A percentile compares a stretch with the other conserved stretches of the same genome.
Conservation (phyloP, 1,140 invertebrate genomes). For the Eubasilissa regina region DNA sequence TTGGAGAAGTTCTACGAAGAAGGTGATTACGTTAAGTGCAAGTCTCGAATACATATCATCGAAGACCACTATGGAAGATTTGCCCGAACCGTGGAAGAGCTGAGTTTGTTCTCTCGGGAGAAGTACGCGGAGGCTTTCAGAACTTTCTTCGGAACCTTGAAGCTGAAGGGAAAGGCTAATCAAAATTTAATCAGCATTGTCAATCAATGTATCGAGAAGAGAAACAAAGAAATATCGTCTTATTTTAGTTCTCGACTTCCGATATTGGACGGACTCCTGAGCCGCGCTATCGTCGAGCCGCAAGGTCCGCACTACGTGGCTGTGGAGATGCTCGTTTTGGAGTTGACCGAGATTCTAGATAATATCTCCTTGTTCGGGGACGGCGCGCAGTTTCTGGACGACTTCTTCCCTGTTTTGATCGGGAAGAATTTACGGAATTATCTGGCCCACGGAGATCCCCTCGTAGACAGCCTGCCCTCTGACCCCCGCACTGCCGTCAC, state of each 20-base stretch:
- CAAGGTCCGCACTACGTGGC: background rate
- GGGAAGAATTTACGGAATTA: constrained; percentile 3
- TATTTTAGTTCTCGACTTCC: background rate
- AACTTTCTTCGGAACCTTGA: background rate
- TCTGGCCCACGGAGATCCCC: background rate
- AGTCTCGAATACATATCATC: background rate
- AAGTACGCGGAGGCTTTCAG: background rate
- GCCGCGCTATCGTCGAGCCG: background rate
- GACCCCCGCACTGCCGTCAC: background rate
- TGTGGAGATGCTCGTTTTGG: background rate
- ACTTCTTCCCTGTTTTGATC: background rate
- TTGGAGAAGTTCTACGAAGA: background rate
- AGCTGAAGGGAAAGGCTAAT: background rate
- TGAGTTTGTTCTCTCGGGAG: constrained; percentile 11
- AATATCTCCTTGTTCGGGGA: background rate
- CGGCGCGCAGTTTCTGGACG: background rate
- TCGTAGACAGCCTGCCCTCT: constrained; percentile 2
- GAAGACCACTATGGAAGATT: background rate
- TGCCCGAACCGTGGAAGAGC: background rate
- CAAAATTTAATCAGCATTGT: constrained; percentile 2
- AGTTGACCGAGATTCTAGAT: constrained; percentile 6
- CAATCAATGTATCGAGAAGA: background rate
- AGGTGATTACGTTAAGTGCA: background rate
- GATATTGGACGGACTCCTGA: background rate
- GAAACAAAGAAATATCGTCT: background rate